Conservation (phyloP, 1,140 invertebrate species). For the Limonius californicus region DNA sequence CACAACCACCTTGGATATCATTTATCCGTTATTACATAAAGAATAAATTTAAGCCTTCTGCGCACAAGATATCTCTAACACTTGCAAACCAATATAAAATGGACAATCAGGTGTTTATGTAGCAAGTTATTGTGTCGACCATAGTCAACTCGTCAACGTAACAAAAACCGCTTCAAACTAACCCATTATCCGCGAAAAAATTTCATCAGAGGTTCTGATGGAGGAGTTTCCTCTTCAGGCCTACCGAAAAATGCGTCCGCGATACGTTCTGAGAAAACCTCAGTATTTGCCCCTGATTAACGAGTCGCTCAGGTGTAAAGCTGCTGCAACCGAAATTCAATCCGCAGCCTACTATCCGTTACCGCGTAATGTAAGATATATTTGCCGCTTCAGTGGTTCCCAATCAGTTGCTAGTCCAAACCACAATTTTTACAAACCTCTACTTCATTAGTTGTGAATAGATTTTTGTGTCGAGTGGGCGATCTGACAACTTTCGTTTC, state of each 20-base stretch:
- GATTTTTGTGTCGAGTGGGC: background rate
- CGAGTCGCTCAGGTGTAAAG: conserved; percentile 41
- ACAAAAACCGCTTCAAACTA: background rate
- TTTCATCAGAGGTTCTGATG: too few species aligned
- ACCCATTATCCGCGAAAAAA: too few species aligned
- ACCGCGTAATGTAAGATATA: conserved; percentile 47
- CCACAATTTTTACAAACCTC: conserved; percentile 43
- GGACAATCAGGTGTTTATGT: background rate
- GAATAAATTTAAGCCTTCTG: too few species aligned
- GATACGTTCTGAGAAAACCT: background rate
- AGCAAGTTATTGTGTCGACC: background rate
- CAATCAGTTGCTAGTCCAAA: conserved; percentile 44
- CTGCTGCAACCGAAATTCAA: conserved; percentile 44
- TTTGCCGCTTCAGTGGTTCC: conserved; percentile 45
- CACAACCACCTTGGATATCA: too few species aligned
- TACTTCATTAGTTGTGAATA: conserved; percentile 13
- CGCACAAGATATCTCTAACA: too few species aligned
- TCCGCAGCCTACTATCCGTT: conserved; percentile 40
- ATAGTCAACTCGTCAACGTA: background rate
- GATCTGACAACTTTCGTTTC: conserved; percentile 5
- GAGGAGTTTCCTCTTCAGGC: too few species aligned
- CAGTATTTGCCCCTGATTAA: conserved; percentile 22
- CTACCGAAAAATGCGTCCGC: background rate
- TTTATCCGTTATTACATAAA: too few species aligned
- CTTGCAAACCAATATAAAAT: background rate